These are phyloP conservation scores for Esox niger DNA, from an alignment of 2,113 vertebrate species.

Conservation along the genomic window DNA sequence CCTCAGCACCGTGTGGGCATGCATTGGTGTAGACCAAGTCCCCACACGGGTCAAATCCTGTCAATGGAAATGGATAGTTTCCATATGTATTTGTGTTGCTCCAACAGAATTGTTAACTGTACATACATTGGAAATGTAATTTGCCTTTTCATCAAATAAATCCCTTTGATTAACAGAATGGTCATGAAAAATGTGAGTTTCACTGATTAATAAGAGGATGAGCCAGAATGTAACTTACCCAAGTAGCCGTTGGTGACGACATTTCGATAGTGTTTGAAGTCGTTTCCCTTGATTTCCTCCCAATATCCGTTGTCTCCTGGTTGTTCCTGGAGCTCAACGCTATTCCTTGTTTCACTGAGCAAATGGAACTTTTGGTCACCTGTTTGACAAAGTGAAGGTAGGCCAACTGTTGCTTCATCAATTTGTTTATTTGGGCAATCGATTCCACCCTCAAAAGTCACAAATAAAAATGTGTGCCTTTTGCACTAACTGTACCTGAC, in stretches of 20 bases:
- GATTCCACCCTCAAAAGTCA: too few species aligned
- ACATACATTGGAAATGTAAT: slow-evolving; percentile 21
- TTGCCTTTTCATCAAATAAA: not conserved
- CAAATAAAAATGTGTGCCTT: too few species aligned
- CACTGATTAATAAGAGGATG: too few species aligned
- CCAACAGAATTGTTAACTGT: slow-evolving; percentile 19
- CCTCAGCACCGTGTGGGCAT: slow-evolving; percentile 27
- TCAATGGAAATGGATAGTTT: not conserved
- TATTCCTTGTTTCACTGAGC: slow-evolving; percentile 15
- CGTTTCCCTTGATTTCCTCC: slow-evolving; percentile 45
- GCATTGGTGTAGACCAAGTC: slow-evolving; percentile 28
- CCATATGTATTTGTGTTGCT: slow-evolving; percentile 10
- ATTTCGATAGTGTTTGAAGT: slow-evolving; percentile 50
- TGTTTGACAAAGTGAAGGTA: slow-evolving; percentile 7
- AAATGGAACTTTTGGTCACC: slow-evolving; percentile 17
- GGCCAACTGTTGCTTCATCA: too few species aligned
- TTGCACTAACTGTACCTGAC: too few species aligned
- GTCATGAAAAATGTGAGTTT: slow-evolving; percentile 1
- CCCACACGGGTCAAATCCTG: slow-evolving; percentile 36
- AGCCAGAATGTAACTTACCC: slow-evolving; percentile 9
- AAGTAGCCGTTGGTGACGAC: slow-evolving; percentile 34
- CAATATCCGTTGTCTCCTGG: slow-evolving; percentile 32
- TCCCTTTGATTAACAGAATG: not conserved
- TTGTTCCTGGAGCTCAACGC: slow-evolving; percentile 26
- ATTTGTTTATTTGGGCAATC: too few species aligned